Base-by-base conservation (phyloP, 2,888 invertebrate genomes). In the Heteromyza rotundicornis region DNA sequence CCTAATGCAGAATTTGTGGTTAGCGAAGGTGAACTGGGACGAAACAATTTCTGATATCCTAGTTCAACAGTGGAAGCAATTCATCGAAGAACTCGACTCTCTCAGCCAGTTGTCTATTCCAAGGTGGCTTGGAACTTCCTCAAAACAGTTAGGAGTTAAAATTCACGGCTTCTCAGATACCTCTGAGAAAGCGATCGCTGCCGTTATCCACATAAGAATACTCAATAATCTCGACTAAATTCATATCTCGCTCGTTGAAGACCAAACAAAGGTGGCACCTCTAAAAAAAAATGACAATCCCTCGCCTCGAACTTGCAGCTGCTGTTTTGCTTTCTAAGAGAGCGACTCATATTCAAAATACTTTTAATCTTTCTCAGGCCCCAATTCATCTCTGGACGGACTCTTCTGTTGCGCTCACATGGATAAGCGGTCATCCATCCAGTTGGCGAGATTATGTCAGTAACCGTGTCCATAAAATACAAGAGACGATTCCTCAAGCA, bases 251-350 rank as follows among this genome's bases (percentile, higher is more conserved):
- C 14, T 35, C 2, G 7, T 54, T 1, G 17, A n/a, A 16, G 54
- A 19, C 19, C 32, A 54, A n/a, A 40, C 56, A 22, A 56, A 56
- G 32, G 56, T 56, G 22, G 32, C 56, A 16, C 56, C 56, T 27
- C 47, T 49, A n/a, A 17, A 27, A 10, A n/a, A 27, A 10, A 10
- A 10, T 27, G 27, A 27, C 27, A 27, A 27, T 27, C 27, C 27
- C 27, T 27, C 27, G 27, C 5, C 10, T 27, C 5, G 27, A 27
- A 10, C 10, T 27, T 7, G 10, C 27, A 27, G 44, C 40, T 10
- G 56, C 56, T 17, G 20, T 44, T 56, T 40, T 40, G 44, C 32
- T 56, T 16, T 23, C 17, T 19, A 19, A 40, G 23, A 5, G 16
- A 22, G 44, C 56, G n/a, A 19, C 14, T 12, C 1, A 44, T n/a